phyloP scores from a whole-genome alignment of 2,888 invertebrate species.

The Elysia crispata region DNA sequence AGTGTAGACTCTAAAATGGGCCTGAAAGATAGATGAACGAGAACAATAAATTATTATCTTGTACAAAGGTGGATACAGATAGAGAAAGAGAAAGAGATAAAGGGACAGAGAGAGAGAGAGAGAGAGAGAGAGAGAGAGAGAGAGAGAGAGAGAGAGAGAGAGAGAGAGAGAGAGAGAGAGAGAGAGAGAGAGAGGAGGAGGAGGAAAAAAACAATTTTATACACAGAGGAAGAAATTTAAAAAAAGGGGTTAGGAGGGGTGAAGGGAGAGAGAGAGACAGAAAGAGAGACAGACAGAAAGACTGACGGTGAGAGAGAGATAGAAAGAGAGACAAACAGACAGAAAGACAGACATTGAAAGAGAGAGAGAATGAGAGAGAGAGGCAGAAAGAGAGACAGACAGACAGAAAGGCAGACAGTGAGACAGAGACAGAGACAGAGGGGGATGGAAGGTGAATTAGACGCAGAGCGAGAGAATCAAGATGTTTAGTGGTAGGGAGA shows the following conservation, averaged over 20 bases:
- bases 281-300: conserved; percentile 18
- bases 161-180: conserved; percentile 21
- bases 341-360: neutral
- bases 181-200: neutral
- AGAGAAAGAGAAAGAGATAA: neutral
- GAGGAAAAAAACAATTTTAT: neutral
- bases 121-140: neutral
- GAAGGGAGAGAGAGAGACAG: conserved; percentile 9
- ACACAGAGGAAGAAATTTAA: neutral
- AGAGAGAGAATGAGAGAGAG: neutral
- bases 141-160: neutral
- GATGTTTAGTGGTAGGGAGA: too few species aligned
- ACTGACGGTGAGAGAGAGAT: neutral
- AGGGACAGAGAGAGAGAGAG: conserved; percentile 24
- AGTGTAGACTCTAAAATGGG: too few species aligned
- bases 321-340: neutral
- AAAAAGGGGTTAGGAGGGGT: neutral
- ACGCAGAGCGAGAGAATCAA: too few species aligned
- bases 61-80: too few species aligned
- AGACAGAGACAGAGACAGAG: neutral
- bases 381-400: conserved; percentile 11
- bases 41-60: too few species aligned
- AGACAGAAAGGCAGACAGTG: neutral
- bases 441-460: neutral
- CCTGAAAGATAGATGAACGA: too few species aligned